Conservation (phyloP, 2,888 invertebrate species). For the Pristionchus maxplancki region DNA sequence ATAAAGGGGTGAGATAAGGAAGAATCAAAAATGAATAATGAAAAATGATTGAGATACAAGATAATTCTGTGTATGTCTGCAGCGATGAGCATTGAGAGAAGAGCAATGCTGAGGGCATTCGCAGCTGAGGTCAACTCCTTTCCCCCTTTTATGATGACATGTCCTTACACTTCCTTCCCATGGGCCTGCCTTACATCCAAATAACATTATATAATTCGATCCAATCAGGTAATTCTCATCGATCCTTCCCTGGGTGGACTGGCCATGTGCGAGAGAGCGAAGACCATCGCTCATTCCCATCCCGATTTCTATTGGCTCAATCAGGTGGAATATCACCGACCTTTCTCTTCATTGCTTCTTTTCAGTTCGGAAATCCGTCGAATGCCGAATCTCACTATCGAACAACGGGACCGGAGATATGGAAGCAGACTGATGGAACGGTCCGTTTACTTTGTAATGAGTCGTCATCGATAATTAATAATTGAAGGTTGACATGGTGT, state of each 20-base stretch:
- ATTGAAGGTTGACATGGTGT: constrained; percentile 66
- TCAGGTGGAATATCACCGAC: neutral
- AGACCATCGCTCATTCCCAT: constrained; percentile 2
- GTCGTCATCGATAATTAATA: neutral
- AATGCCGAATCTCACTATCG: constrained; percentile 74
- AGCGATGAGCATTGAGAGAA: constrained; percentile 64
- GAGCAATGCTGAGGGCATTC: constrained; percentile 63
- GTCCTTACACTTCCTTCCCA: too few relatives aligned
- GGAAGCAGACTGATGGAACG: constrained; percentile 71
- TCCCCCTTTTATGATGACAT: too few relatives aligned
- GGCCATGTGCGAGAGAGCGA: neutral
- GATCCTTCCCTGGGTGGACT: constrained; percentile 65
- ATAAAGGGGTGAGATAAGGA: constrained; percentile 1
- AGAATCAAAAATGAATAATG: neutral
- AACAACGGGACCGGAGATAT: constrained; percentile 76
- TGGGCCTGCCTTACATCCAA: neutral
- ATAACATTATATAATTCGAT: neutral
- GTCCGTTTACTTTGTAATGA: constrained; percentile 45
- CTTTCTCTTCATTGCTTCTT: neutral
- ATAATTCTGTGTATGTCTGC: constrained; percentile 69
- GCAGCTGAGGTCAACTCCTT: constrained; percentile 63
- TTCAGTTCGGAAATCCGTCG: constrained; percentile 71
- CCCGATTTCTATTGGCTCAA: constrained; percentile 44
- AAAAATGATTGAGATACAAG: constrained; percentile 58
- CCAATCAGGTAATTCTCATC: constrained; percentile 67